phyloP scores from a whole-genome alignment of 2,888 invertebrate genomes.

The Ptychoptera contaminata region DNA sequence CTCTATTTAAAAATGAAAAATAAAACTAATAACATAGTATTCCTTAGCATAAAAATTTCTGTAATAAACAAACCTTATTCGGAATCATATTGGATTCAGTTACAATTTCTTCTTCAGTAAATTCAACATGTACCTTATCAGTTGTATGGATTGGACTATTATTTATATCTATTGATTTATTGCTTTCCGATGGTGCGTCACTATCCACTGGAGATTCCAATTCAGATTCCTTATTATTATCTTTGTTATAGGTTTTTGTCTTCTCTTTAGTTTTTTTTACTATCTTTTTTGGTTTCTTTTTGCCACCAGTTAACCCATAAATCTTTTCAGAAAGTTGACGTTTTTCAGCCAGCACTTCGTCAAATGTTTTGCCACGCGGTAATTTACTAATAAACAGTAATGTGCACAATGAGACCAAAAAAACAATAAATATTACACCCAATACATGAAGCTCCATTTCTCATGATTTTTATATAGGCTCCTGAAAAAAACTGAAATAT shows the following conservation, averaged over 20 bases:
- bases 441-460: conserved; percentile 30
- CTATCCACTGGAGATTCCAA: conserved; percentile 17
- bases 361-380: conserved; percentile 29
- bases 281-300: conserved; percentile 8
- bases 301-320: conserved; percentile 18
- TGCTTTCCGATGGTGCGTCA: conserved; percentile 9
- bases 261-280: conserved; percentile 17
- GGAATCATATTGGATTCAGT: conserved; percentile 1
- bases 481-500: not conserved
- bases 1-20: not conserved
- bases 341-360: conserved; percentile 30
- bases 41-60: not conserved
- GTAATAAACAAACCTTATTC: not conserved
- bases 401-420: conserved; percentile 27
- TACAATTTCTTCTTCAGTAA: conserved; percentile 25
- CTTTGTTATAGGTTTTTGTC: conserved; percentile 18
- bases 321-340: conserved; percentile 27
- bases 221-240: conserved; percentile 20
- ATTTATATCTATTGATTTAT: conserved; percentile 1
- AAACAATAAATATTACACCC: conserved; percentile 29
- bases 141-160: conserved; percentile 7
- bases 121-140: conserved; percentile 23
- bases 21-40: not conserved
- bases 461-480: conserved; percentile 6
- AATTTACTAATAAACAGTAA: conserved; percentile 29